Percentiles rank a stretch among this genome's conserved stretches.
phyloP scores from a whole-genome alignment of 2,888 invertebrate genomes.

The Drosophila nr. fundita region DNA sequence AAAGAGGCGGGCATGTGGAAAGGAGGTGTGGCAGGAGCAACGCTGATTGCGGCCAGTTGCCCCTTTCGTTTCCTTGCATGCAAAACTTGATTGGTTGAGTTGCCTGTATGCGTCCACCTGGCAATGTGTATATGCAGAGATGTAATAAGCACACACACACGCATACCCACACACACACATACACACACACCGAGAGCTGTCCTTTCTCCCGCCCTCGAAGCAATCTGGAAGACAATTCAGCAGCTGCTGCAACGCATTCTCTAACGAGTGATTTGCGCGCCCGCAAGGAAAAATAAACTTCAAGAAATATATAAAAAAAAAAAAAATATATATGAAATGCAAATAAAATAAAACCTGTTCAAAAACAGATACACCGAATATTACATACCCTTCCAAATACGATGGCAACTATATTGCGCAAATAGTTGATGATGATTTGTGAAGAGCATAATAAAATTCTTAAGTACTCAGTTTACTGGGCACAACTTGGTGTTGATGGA shows the following conservation, averaged over 20 bases:
- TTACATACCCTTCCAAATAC: not conserved
- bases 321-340: constrained; percentile 23
- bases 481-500: not conserved
- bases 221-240: constrained; percentile 29
- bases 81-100: constrained; percentile 50
- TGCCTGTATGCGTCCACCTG: constrained; percentile 26
- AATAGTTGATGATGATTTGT: not conserved
- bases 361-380: not conserved
- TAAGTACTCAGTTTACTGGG: not conserved
- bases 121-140: constrained; percentile 15
- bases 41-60: constrained; percentile 42
- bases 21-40: not conserved
- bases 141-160: constrained; percentile 28
- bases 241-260: constrained; percentile 30
- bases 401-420: not conserved
- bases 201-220: not conserved
- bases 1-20: not conserved
- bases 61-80: constrained; percentile 36
- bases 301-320: constrained; percentile 18
- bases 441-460: not conserved
- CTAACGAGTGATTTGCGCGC: constrained; percentile 67
- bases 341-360: constrained; percentile 28
- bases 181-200: not conserved
- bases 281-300: constrained; percentile 9
- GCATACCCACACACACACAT: not conserved